phyloP scores from a whole-genome alignment of 1,140 invertebrate species.

The Eueides isabella region DNA sequence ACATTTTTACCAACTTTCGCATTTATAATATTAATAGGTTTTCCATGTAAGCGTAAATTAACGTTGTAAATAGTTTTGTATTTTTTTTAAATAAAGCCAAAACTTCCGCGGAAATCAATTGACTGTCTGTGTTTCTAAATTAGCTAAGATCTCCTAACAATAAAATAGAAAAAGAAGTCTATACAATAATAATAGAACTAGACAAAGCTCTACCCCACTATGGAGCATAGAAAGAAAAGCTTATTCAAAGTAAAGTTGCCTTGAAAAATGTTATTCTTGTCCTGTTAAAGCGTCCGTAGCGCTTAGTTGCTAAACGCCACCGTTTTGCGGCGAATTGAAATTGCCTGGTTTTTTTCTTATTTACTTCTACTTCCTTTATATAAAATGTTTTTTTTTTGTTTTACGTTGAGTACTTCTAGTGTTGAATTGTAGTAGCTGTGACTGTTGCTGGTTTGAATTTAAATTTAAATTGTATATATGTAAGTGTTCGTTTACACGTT shows the following conservation, averaged over 20 bases:
- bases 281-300: conserved; percentile 12
- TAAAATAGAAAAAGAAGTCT: neutral
- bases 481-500: too few species aligned
- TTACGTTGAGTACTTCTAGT: neutral
- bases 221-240: conserved; percentile 2
- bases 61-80: too few species aligned
- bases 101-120: too few species aligned
- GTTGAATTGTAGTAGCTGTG: neutral
- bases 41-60: too few species aligned
- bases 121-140: too few species aligned
- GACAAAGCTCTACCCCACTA: neutral
- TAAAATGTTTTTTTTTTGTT: neutral
- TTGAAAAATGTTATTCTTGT: conserved; percentile 14
- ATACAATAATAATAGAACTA: conserved; percentile 9
- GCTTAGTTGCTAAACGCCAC: conserved; percentile 13
- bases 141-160: too few species aligned
- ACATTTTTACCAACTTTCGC: too few species aligned
- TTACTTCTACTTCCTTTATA: conserved; percentile 1
- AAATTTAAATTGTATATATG: neutral
- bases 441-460: neutral
- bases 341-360: conserved; percentile 9
- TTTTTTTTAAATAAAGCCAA: too few species aligned
- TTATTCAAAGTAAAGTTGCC: conserved; percentile 12
- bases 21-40: too few species aligned
- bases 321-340: conserved; percentile 13